Evolutionary conservation across 2,797 vertebrate species (phyloP), one percentile per base, ranked within the genome.

Genomic region (Uromys caudimaculatus): DNA sequence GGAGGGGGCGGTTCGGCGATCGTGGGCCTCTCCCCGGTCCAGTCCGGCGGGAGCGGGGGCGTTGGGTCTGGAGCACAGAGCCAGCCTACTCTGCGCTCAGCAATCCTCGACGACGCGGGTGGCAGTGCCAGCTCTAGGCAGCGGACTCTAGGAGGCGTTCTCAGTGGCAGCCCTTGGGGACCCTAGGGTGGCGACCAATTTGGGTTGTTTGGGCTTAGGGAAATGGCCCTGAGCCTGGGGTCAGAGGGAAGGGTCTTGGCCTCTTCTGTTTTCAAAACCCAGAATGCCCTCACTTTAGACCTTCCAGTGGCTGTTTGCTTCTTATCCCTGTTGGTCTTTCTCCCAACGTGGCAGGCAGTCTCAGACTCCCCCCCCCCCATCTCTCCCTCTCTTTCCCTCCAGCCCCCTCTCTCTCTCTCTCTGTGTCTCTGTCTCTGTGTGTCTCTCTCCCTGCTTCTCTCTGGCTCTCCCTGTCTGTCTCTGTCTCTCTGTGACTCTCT

Each of bases 1-100:
- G 92, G 90, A 95, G 29, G 94, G 83, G 92, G 83, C 90, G 96
- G 95, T 79, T 56, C 69, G n/a, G 76, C 50, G 4, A 21, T 76
- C 83, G 6, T 2, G 81, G 90, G 93, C 76, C 94, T 79, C 90
- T 90, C 94, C 94, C 95, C 73, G 14, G 87, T 54, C 92, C 58
- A 88, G 23, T 69, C 90, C 24, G 73, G 56, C 82, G 38, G 50
- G 93, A 91, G 78, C 47, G 47, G 83, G 64, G 95, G 92, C 79
- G 60, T 89, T 38, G 76, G 62, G 47, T 47, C 56, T 50, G 86
- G 24, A 75, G 89, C 92, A 0, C 54, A 0, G 81, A 12, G 93
- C 83, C 89, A 67, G 86, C 64, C 92, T n/a, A 50, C 64, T 41
- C 0, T 58, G 79, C 44, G 35, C 77, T 93, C 10, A 71, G 86